A percentile compares a stretch with the other conserved stretches of the same genome.
Conservation (phyloP, 2,797 vertebrate species). For the Rhyacichthys aspro region DNA sequence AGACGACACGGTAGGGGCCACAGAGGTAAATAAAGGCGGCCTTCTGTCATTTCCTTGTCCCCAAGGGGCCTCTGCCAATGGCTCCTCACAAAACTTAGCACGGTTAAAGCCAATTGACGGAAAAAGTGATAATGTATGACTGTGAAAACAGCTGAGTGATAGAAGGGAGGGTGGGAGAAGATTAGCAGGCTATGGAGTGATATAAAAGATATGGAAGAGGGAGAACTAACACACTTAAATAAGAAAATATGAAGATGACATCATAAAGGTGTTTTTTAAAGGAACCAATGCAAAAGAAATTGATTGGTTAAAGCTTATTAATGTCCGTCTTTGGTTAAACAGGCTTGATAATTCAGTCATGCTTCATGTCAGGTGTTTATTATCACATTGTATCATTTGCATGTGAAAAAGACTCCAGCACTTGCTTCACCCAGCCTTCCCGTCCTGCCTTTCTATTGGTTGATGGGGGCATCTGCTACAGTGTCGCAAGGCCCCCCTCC, state of each 20-base stretch:
- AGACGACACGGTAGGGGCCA: constrained; percentile 92
- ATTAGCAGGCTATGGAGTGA: constrained; percentile 43
- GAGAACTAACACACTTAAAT: not conserved
- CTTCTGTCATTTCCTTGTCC: constrained; percentile 93
- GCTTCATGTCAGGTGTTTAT: constrained; percentile 86
- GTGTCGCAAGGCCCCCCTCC: constrained; percentile 66
- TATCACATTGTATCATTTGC: constrained; percentile 85
- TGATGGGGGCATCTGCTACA: constrained; percentile 65
- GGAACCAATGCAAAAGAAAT: constrained; percentile 19
- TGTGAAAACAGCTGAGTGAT: constrained; percentile 81
- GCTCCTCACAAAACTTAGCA: constrained; percentile 72
- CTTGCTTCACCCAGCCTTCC: constrained; percentile 49
- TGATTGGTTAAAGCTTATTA: constrained; percentile 41
- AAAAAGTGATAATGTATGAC: constrained; percentile 81
- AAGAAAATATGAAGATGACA: constrained; percentile 1
- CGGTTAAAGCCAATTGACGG: constrained; percentile 82
- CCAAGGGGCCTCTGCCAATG: constrained; percentile 67
- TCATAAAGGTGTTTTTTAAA: constrained; percentile 22
- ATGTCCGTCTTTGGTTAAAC: constrained; percentile 76
- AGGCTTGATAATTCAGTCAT: constrained; percentile 80
- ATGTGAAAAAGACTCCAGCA: constrained; percentile 79
- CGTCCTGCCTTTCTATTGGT: constrained; percentile 56
- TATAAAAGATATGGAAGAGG: constrained; percentile 17
- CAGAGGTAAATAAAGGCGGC: constrained; percentile 94
- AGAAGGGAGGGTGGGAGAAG: constrained; percentile 31